Evolutionary conservation across 2,797 vertebrate species (phyloP).

Genomic region (Sebastes trivittatus): DNA sequence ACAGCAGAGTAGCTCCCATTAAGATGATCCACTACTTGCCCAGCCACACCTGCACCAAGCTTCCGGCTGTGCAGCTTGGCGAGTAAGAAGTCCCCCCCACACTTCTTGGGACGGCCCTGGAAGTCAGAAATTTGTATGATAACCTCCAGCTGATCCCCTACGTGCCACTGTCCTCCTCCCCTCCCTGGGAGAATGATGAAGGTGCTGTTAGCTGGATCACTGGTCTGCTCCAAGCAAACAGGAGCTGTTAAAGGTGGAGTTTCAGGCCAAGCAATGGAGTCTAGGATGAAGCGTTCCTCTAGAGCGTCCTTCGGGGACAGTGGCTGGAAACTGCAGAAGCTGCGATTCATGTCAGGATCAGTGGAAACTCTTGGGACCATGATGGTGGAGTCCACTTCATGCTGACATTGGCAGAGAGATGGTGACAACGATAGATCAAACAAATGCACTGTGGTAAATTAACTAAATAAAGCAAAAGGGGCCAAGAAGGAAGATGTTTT

Average conservation of each 20-base stretch:
- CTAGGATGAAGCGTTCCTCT: conserved; percentile 5
- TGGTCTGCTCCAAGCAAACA: conserved; percentile 3
- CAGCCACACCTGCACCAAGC: conserved; percentile 49
- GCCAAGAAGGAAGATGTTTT: too few species aligned
- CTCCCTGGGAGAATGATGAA: conserved; percentile 24
- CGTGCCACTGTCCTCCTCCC: conserved; percentile 5
- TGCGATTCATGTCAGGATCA: too few species aligned
- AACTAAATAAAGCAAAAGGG: too few species aligned
- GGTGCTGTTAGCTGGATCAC: conserved; percentile 33
- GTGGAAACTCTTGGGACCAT: neutral
- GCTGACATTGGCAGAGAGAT: neutral
- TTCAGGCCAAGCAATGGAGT: conserved; percentile 43
- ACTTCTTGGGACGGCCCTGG: conserved; percentile 24
- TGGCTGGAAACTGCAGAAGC: conserved; percentile 8
- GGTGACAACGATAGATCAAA: neutral
- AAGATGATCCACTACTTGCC: conserved; percentile 50
- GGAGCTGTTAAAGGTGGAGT: neutral
- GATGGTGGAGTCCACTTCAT: neutral
- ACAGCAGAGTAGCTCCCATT: conserved; percentile 55
- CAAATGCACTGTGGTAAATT: neutral
- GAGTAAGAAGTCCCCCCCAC: conserved; percentile 51
- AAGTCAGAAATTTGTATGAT: conserved; percentile 35
- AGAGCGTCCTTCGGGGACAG: neutral
- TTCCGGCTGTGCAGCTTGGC: conserved; percentile 17
- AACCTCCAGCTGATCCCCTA: conserved; percentile 43